Percentiles rank a stretch among this genome's conserved stretches.
These are phyloP conservation scores for Diglossa cyanea DNA, from an alignment of 2,797 vertebrate species.

Conservation along the genomic window DNA sequence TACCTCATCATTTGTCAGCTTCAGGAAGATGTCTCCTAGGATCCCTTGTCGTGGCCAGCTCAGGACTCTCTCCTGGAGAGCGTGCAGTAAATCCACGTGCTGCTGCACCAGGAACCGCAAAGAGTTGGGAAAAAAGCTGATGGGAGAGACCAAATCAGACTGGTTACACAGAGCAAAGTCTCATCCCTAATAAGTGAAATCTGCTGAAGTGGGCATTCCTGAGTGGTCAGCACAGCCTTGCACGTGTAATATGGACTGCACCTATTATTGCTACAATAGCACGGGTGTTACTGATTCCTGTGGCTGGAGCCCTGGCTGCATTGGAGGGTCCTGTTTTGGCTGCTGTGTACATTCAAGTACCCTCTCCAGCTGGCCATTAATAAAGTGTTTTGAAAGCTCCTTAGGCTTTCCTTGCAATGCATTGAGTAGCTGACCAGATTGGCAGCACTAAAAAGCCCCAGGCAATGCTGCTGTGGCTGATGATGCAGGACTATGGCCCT, in stretches of 20 bases:
- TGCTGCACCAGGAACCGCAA: conserved; percentile 94
- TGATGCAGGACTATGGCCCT: background rate
- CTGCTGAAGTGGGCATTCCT: background rate
- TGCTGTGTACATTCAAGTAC: background rate
- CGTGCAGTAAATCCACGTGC: conserved; percentile 91
- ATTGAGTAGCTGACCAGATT: background rate
- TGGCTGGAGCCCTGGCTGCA: background rate
- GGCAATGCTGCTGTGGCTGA: background rate
- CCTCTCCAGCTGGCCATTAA: background rate
- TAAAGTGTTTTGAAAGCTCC: background rate
- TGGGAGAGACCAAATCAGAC: conserved; percentile 31
- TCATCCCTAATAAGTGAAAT: background rate
- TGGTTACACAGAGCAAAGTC: background rate
- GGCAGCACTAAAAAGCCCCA: background rate
- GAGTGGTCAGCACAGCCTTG: background rate
- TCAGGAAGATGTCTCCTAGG: conserved; percentile 95
- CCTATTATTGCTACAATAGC: background rate
- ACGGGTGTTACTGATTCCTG: background rate
- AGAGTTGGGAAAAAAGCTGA: conserved; percentile 91
- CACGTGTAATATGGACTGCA: background rate
- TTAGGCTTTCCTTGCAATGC: background rate
- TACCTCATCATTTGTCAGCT: conserved; percentile 93
- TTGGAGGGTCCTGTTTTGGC: background rate
- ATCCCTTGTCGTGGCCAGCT: conserved; percentile 94
- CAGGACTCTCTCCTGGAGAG: conserved; percentile 91